These are phyloP conservation scores for Nesospiza acunhae DNA, from an alignment of 2,113 vertebrate genomes.

Conservation along the genomic window DNA sequence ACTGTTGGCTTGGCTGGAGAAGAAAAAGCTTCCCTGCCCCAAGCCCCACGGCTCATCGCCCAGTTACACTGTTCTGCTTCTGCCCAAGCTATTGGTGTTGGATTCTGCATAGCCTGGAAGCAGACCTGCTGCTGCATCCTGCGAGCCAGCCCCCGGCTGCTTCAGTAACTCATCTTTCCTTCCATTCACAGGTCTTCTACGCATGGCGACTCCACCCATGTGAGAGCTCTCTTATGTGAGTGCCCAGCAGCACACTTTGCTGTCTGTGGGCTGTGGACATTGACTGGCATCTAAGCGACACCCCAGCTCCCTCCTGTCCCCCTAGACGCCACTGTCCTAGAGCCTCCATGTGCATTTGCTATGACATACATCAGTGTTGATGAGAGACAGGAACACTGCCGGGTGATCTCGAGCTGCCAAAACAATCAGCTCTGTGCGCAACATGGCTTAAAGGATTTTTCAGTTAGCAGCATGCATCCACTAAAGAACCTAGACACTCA, in stretches of 20 bases:
- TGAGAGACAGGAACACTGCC: constrained; percentile 75
- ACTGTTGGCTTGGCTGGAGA: background rate
- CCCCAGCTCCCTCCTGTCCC: constrained; percentile 70
- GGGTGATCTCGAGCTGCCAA: constrained; percentile 80
- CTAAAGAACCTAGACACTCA: constrained; percentile 69
- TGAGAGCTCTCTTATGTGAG: constrained; percentile 80
- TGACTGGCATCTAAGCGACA: constrained; percentile 77
- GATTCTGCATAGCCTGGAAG: background rate
- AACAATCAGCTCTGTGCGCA: constrained; percentile 79
- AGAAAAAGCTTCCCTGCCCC: background rate
- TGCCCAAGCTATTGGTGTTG: background rate
- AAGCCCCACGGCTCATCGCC: accelerated
- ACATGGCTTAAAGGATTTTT: constrained; percentile 80
- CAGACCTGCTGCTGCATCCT: constrained; percentile 14
- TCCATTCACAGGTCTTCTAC: constrained; percentile 67
- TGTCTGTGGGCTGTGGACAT: constrained; percentile 76
- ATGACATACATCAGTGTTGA: constrained; percentile 74
- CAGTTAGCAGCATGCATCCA: constrained; percentile 71
- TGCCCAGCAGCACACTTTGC: constrained; percentile 71
- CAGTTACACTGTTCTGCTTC: background rate
- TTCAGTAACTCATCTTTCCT: constrained; percentile 65
- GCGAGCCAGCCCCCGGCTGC: background rate
- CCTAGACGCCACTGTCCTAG: constrained; percentile 66
- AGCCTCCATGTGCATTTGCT: constrained; percentile 73
- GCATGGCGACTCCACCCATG: constrained; percentile 70